Evolutionary conservation across 2,113 vertebrate genomes (phyloP), one percentile per base, ranked within the genome.

Genomic region (Periophthalmus modestus): DNA sequence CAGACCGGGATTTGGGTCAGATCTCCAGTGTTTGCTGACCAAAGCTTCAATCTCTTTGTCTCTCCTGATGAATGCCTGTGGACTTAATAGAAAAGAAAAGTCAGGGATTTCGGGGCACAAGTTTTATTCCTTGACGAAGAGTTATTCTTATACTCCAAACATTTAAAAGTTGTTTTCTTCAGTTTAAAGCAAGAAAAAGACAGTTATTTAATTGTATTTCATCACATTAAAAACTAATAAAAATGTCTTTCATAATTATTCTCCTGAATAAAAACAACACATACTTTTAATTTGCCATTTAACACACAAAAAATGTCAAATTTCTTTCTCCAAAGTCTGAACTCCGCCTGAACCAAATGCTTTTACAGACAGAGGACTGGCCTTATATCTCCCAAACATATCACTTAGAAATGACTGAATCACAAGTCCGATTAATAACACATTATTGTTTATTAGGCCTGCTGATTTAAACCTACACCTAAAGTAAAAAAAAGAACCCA

Each of bases 1-100:
- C 76, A 82, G 28, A 36, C 4, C 5, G 66, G 73, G 73, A 84
- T 87, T 88, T 83, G 62, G 78, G 78, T 81, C 79, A 71, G 63
- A 66, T 62, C 47, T 55, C 15, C 36, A 23, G 15, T 57, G 71
- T 83, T 77, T 75, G 75, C 82, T 82, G 78, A 72, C 76, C 69
- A 11, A 65, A 7, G 65, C 36, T 68, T 33, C 52, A 15, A 47
- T 71, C 55, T 75, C 68, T 72, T 54, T 66, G 34, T 67, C 68
- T 63, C 55, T 62, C 28, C 68, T 66, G 52, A 75, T 78, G 47
- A 87, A 67, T 3, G 7, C 4, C 43, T 3, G 13, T 63, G 23
- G 43, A 55, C 67, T 18, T 34, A 23, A 69, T 33, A 24, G 9
- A 7, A 71, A n/a, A 62, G 13, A 19, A 72, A 81, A 81, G 16